Conservation (phyloP, 2,888 invertebrate genomes). For the Nineta flava region DNA sequence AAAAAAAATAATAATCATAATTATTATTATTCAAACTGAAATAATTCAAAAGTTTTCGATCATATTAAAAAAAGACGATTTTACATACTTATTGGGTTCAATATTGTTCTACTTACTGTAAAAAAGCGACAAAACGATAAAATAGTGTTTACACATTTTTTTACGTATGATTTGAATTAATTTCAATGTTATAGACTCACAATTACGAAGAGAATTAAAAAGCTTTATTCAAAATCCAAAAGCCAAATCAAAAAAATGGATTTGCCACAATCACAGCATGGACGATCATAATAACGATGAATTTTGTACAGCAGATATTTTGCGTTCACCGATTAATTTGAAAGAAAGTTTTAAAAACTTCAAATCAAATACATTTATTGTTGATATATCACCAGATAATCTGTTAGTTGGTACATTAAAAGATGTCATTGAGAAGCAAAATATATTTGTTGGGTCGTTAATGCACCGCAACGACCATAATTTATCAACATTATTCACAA, state of each 20-base stretch:
- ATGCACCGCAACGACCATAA: slow-evolving; percentile 56
- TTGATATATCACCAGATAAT: slow-evolving; percentile 84
- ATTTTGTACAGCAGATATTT: slow-evolving; percentile 66
- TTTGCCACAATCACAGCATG: slow-evolving; percentile 54
- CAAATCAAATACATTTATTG: slow-evolving; percentile 63
- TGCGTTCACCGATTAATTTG: slow-evolving; percentile 50
- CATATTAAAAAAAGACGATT: no score
- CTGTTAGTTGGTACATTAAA: slow-evolving; percentile 75
- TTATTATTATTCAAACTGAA: no score
- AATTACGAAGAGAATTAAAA: slow-evolving; percentile 43
- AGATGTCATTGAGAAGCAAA: slow-evolving; percentile 45
- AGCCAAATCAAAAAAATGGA: slow-evolving; percentile 58
- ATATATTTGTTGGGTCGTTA: slow-evolving; percentile 57
- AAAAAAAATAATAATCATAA: no score
- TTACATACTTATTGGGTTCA: slow-evolving; percentile 50
- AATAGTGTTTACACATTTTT: neutral
- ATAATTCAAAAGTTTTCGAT: no score
- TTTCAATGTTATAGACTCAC: slow-evolving; percentile 28
- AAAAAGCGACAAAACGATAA: neutral
- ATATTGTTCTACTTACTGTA: no score
- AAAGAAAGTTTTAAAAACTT: slow-evolving; percentile 69
- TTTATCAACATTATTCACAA: slow-evolving; percentile 39
- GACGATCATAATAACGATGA: slow-evolving; percentile 53
- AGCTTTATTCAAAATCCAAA: slow-evolving; percentile 49
- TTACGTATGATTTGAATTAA: no score